These are phyloP conservation scores for Haliclona indistincta DNA, from an alignment of 37 sponge, comb jelly and placozoan species.

Conservation along the genomic window DNA sequence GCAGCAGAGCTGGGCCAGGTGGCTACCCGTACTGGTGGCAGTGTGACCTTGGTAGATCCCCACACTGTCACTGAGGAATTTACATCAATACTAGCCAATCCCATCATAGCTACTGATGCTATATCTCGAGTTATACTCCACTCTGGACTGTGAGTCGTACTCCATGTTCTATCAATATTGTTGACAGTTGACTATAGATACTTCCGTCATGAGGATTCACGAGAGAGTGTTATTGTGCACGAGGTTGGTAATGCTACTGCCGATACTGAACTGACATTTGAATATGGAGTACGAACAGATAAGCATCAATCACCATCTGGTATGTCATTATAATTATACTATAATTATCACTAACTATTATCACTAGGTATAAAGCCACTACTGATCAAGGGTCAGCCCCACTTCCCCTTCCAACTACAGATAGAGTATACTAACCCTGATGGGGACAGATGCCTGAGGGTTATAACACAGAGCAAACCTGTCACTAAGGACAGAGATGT, in stretches of 20 bases:
- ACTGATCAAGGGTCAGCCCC: constrained; percentile 57
- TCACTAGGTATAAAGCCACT: constrained; percentile 44
- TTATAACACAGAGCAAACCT: constrained; percentile 78
- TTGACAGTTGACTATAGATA: constrained; percentile 32
- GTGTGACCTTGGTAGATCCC: constrained; percentile 80
- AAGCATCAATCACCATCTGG: background rate
- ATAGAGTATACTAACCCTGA: constrained; percentile 75
- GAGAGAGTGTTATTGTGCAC: constrained; percentile 46
- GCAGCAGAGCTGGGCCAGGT: constrained; percentile 80
- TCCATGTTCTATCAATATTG: background rate
- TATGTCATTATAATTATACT: background rate
- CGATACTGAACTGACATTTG: constrained; percentile 84
- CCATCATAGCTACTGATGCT: constrained; percentile 88
- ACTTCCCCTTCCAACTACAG: constrained; percentile 88
- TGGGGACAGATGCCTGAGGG: constrained; percentile 68
- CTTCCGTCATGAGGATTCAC: constrained; percentile 67
- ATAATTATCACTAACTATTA: background rate
- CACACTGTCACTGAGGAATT: constrained; percentile 78
- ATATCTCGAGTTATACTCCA: constrained; percentile 71
- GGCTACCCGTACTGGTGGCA: constrained; percentile 80
- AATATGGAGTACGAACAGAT: constrained; percentile 67
- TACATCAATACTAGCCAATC: constrained; percentile 73
- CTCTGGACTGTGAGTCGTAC: constrained; percentile 65
- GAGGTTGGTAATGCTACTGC: constrained; percentile 87
- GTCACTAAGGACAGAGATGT: constrained; percentile 72